These are phyloP conservation scores for Sylvia atricapilla DNA, from an alignment of 2,113 vertebrate species.

Conservation along the genomic window DNA sequence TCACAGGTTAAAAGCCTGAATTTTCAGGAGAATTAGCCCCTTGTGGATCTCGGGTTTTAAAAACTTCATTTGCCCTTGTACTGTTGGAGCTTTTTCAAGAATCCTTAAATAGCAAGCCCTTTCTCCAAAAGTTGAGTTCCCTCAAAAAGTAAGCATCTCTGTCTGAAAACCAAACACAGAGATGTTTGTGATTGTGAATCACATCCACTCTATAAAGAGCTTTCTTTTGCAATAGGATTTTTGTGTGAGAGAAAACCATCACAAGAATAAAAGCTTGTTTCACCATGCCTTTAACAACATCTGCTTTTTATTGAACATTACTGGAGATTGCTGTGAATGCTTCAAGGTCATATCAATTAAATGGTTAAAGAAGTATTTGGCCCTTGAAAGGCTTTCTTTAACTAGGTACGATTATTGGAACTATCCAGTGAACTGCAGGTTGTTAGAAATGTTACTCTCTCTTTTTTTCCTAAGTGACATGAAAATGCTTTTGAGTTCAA, in stretches of 20 bases:
- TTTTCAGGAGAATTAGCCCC: not conserved
- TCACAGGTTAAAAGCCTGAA: not conserved
- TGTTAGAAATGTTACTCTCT: slow-evolving; percentile 54
- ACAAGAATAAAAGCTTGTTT: slow-evolving; percentile 52
- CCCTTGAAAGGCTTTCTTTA: slow-evolving; percentile 56
- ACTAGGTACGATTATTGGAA: slow-evolving; percentile 49
- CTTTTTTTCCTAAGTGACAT: slow-evolving; percentile 47
- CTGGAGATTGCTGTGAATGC: slow-evolving; percentile 66
- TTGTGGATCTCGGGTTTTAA: not conserved
- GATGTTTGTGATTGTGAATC: slow-evolving; percentile 8
- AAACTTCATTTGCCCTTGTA: not conserved
- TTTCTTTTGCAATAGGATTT: not conserved
- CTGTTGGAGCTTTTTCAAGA: not conserved
- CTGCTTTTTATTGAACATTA: slow-evolving; percentile 78
- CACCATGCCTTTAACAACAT: slow-evolving; percentile 67
- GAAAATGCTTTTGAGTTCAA: slow-evolving; percentile 70
- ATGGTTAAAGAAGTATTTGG: slow-evolving; percentile 65
- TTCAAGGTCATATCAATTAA: slow-evolving; percentile 76
- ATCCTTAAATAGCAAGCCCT: not conserved
- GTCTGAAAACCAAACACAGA: not conserved
- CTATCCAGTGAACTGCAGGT: slow-evolving; percentile 46
- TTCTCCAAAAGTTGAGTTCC: not conserved
- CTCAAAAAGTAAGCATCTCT: not conserved
- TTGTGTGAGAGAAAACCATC: slow-evolving; percentile 12
- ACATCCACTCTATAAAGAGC: not conserved